Conservation (phyloP, 2,888 invertebrate species). For the Graphium colonna region DNA sequence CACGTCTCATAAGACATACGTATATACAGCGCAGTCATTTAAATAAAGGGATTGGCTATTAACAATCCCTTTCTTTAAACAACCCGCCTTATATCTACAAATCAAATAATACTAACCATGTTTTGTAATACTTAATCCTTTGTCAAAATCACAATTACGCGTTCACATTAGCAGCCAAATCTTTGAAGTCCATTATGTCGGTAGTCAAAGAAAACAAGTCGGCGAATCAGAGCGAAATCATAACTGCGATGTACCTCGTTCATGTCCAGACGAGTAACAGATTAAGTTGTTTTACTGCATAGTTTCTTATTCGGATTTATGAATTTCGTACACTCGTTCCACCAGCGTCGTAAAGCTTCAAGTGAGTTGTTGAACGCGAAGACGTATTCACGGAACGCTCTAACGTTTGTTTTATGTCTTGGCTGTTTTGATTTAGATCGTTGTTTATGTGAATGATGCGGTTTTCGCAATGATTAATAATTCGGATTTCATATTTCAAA, state of each 20-base stretch:
- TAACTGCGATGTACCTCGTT: conserved; percentile 37
- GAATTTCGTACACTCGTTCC: conserved; percentile 9
- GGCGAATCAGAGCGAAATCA: conserved; percentile 50
- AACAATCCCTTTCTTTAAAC: no score
- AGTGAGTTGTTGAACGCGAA: no score
- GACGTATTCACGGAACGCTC: not conserved
- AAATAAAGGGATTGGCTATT: no score
- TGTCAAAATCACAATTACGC: conserved; percentile 5
- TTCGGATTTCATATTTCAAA: no score
- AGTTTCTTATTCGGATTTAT: conserved; percentile 29
- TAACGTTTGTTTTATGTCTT: not conserved
- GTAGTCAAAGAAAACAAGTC: conserved; percentile 39
- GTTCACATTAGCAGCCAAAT: not conserved
- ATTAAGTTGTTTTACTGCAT: conserved; percentile 33
- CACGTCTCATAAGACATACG: no score
- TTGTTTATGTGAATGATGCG: not conserved
- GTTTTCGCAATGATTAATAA: no score
- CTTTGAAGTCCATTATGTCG: conserved; percentile 42
- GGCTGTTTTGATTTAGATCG: not conserved
- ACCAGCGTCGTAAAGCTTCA: no score
- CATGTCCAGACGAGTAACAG: conserved; percentile 36
- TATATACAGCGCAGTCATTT: no score
- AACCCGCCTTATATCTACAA: no score
- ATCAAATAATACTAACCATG: no score
- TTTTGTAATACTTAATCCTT: not conserved